phyloP scores from a whole-genome alignment of 2,113 vertebrate genomes.

The Ceyx cyanopectus region DNA sequence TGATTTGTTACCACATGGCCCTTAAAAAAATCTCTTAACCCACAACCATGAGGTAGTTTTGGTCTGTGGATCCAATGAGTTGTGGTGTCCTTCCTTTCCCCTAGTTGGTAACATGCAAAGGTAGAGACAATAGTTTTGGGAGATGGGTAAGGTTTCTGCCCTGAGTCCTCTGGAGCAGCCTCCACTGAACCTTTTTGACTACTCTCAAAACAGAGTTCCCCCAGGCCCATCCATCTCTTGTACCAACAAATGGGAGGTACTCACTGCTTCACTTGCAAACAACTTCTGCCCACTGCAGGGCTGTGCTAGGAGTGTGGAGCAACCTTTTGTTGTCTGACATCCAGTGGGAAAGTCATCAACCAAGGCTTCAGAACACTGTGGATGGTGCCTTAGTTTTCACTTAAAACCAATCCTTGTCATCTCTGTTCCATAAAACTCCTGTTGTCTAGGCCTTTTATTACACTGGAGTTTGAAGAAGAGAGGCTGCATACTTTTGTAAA shows the following conservation, averaged over 20 bases:
- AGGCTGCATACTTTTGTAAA: neutral
- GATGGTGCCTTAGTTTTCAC: neutral
- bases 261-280: neutral
- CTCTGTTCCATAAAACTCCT: neutral
- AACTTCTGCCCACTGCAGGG: neutral
- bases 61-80: neutral
- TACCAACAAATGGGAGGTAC: neutral
- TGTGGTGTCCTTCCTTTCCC: neutral
- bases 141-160: neutral
- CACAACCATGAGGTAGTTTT: neutral
- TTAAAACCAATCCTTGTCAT: neutral
- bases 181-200: neutral
- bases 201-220: neutral
- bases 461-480: neutral
- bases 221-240: neutral
- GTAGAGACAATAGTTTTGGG: neutral
- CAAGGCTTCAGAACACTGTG: neutral
- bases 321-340: neutral
- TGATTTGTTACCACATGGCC: neutral
- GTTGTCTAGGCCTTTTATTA: neutral
- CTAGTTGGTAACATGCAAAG: neutral
- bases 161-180: neutral
- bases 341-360: neutral
- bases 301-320: fast-evolving
- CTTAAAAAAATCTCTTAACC: neutral